These are phyloP conservation scores for Zingel zingel DNA, from an alignment of 2,113 vertebrate genomes.

Conservation along the genomic window DNA sequence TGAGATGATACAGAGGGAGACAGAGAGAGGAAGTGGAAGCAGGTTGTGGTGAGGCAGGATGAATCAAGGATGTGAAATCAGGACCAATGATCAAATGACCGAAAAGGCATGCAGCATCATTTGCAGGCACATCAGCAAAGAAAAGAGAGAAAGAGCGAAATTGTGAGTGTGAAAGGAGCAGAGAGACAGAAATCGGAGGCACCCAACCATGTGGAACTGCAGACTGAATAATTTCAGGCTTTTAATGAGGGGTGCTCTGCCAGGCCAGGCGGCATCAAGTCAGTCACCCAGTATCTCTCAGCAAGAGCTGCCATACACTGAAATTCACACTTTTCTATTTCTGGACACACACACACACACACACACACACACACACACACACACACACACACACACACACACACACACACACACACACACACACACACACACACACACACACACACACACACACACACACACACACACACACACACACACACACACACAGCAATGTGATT, in stretches of 20 bases:
- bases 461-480: not conserved
- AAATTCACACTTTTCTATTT: conserved; percentile 52
- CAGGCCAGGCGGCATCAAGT: conserved; percentile 60
- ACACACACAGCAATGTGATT: conserved; percentile 37
- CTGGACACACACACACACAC: conserved; percentile 6
- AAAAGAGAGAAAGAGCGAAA: conserved; percentile 27
- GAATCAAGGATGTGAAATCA: conserved; percentile 55
- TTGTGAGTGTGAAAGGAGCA: conserved; percentile 12
- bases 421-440: conserved; percentile 9
- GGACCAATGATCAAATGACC: conserved; percentile 49
- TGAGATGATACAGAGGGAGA: conserved; percentile 33
- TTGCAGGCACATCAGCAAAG: conserved; percentile 57
- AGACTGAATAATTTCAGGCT: conserved; percentile 74
- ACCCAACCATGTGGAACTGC: conserved; percentile 59
- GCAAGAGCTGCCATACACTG: conserved; percentile 62
- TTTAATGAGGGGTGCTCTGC: conserved; percentile 71
- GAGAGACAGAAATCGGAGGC: conserved; percentile 48
- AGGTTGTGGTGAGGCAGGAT: conserved; percentile 16
- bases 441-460: conserved; percentile 10
- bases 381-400: conserved; percentile 4
- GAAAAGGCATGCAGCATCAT: conserved; percentile 47
- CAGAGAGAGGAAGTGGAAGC: conserved; percentile 23
- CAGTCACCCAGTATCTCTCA: conserved; percentile 61
- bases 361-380: not conserved
- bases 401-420: not conserved